Evolutionary conservation across 2,797 vertebrate genomes (phyloP).

Genomic region (Melanogrammus aeglefinus): DNA sequence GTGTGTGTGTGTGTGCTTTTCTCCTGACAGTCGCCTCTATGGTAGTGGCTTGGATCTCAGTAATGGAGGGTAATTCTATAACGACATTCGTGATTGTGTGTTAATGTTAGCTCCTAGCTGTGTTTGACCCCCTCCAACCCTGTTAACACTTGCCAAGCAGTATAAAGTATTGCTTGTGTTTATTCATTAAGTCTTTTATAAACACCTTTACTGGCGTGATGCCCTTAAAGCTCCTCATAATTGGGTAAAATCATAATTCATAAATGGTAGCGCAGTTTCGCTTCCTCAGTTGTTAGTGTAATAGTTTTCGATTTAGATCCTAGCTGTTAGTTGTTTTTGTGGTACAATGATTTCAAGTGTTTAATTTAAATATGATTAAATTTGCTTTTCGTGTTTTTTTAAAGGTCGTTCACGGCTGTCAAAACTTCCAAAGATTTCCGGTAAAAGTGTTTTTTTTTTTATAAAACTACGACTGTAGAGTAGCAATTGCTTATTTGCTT

Average conservation of each 20-base stretch:
- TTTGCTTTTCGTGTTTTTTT: conserved; percentile 36
- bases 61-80: conserved; percentile 73
- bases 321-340: conserved; percentile 21
- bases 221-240: conserved; percentile 36
- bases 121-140: conserved; percentile 38
- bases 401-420: conserved; percentile 72
- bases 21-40: conserved; percentile 69
- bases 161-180: background rate
- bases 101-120: conserved; percentile 34
- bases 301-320: conserved; percentile 16
- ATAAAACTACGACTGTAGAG: conserved; percentile 3
- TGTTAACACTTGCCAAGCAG: conserved; percentile 19
- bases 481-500: background rate
- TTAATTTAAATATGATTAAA: conserved; percentile 38
- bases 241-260: conserved; percentile 32
- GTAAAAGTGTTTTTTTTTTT: conserved; percentile 50
- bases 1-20: conserved; percentile 29
- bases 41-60: conserved; percentile 76
- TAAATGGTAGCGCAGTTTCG: conserved; percentile 22
- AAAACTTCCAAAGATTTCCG: conserved; percentile 70
- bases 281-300: conserved; percentile 42
- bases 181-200: background rate
- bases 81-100: conserved; percentile 31
- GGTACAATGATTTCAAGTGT: background rate
- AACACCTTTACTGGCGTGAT: conserved; percentile 10